Conservation (phyloP, 2,797 vertebrate species). For the Yasuhikotakia modesta region DNA sequence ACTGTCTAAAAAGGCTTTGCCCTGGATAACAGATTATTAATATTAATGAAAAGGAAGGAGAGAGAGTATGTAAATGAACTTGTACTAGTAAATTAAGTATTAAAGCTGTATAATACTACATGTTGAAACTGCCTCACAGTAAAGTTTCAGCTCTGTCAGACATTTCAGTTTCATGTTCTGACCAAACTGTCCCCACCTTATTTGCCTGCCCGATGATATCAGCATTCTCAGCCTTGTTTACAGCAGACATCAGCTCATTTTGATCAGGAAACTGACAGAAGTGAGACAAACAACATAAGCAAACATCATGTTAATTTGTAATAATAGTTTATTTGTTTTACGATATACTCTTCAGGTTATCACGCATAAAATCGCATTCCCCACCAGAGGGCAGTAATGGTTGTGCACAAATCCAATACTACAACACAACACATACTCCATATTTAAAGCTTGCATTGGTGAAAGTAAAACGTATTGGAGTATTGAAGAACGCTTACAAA, state of each 20-base stretch:
- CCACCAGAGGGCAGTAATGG: constrained; percentile 48
- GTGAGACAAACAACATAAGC: constrained; percentile 11
- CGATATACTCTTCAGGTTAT: too few species aligned
- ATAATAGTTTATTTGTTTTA: too few species aligned
- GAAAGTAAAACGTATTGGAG: too few species aligned
- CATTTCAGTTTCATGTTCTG: not conserved
- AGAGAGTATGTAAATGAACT: too few species aligned
- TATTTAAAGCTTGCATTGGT: constrained; percentile 13
- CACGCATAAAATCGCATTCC: too few species aligned
- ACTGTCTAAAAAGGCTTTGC: constrained; percentile 59
- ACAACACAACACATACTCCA: not conserved
- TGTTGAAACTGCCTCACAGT: not conserved
- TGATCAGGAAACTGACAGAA: constrained; percentile 57
- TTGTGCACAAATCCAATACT: not conserved
- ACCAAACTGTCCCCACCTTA: too few species aligned
- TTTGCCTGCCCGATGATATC: constrained; percentile 63
- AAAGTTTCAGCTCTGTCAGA: too few species aligned
- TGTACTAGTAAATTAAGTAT: too few species aligned
- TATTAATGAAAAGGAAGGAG: too few species aligned
- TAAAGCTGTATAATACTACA: not conserved
- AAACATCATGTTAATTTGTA: too few species aligned
- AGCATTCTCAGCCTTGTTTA: constrained; percentile 59
- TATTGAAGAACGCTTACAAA: constrained; percentile 15
- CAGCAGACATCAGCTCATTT: constrained; percentile 57
- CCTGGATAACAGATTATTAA: constrained; percentile 59